Evolutionary conservation across 1,140 invertebrate species (phyloP), one percentile per base, ranked within the genome.

Genomic region (Trichomalopsis sarcophagae): DNA sequence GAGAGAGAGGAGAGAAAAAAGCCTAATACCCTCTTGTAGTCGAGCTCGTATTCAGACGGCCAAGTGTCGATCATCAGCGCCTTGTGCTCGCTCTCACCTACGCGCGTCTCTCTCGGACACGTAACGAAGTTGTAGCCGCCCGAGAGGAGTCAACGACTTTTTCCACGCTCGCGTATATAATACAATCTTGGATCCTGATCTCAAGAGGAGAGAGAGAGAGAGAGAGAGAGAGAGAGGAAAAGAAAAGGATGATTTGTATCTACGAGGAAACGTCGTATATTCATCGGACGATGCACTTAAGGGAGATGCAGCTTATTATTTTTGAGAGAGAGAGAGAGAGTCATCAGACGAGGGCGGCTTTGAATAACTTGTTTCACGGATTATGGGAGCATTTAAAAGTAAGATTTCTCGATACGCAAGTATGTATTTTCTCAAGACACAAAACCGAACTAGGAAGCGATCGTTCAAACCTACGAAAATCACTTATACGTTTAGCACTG

Each of bases 221-320:
- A 44, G 30, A 27, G 27, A 27, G 9, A 11, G 68, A 33, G 23
- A 33, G 33, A 47, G 23, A 36, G 27, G 33, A 33, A 33, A 33
- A 55, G 17, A 30, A 74, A 77, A 83, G 77, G 23, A 83, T 77
- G 55, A 83, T 83, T 83, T 77, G 36, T 83, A 83, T 83, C 82
- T 83, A 23, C 10, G 33, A 44, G 62, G 30, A 77, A 83, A 76
- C 21, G 82, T 69, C 62, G 55, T 68, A 13, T 68, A 13, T 76
- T 62, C 36, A 2, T 69, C 17, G 13, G 69, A 17, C 30, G 30
- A 33, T 50, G 81, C 71, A 62, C 33, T 40, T 30, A 7, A 76
- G 44, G 55, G 14, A n/a, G 21, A n/a, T 62, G 55, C 17, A 62
- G 55, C 55, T 62, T n/a, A 21, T 62, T 62, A 33, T 69, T 6